A percentile compares a stretch with the other conserved stretches of the same genome.
phyloP scores from a whole-genome alignment of 1,140 invertebrate species.

The Leptinotarsa texana region DNA sequence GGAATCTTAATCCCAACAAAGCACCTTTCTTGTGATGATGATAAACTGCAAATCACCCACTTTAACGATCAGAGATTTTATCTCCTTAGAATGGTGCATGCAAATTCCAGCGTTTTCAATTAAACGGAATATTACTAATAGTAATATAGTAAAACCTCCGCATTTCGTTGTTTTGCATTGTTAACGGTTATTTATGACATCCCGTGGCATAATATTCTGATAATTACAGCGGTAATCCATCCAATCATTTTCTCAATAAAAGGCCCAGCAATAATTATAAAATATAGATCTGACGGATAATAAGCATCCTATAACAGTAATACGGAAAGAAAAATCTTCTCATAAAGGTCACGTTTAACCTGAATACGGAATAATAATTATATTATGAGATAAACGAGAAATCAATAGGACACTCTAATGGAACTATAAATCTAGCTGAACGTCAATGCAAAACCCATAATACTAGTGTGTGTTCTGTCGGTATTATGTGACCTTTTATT shows the following conservation, averaged over 20 bases:
- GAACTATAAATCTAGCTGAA: slow-evolving; percentile 14
- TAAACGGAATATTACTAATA: slow-evolving; percentile 14
- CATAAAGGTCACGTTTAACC: slow-evolving; percentile 11
- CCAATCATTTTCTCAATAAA: slow-evolving; percentile 1
- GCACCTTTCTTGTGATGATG: background rate
- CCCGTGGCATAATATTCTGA: slow-evolving; percentile 14
- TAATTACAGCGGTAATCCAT: slow-evolving; percentile 11
- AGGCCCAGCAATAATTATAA: slow-evolving; percentile 9
- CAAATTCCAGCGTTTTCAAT: slow-evolving; percentile 4
- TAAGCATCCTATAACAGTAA: slow-evolving; percentile 11
- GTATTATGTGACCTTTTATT: slow-evolving; percentile 1
- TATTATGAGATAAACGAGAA: slow-evolving; percentile 15
- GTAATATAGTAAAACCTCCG: slow-evolving; percentile 11
- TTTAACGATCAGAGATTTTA: background rate
- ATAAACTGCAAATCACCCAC: slow-evolving; percentile 6
- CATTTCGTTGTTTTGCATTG: slow-evolving; percentile 16
- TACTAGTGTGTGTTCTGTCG: background rate
- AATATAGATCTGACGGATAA: slow-evolving; percentile 13
- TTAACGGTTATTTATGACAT: slow-evolving; percentile 12
- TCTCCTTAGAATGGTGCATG: background rate
- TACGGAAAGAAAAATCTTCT: background rate
- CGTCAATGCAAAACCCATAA: background rate
- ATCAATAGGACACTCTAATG: slow-evolving; percentile 12
- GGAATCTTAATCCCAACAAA: background rate
- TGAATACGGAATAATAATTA: slow-evolving; percentile 16